Percentiles rank a stretch among this genome's conserved stretches.
phyloP scores from a whole-genome alignment of 2,113 vertebrate genomes.

The Emberiza fucata region DNA sequence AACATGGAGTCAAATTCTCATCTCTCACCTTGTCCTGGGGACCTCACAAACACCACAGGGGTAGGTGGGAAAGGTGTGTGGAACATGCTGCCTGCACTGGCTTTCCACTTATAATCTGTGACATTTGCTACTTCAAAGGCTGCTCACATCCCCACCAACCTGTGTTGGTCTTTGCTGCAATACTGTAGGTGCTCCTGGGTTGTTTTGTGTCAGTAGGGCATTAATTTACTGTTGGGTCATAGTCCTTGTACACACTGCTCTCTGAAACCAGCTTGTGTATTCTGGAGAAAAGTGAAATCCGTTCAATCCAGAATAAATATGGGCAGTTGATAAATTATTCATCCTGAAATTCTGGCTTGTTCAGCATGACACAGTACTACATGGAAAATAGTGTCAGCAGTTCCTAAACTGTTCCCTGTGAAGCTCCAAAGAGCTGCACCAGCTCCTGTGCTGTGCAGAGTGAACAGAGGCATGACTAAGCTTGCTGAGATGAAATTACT shows the following conservation, averaged over 20 bases:
- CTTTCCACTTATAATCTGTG: background rate
- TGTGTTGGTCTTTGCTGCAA: background rate
- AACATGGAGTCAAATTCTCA: no score
- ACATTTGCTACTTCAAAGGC: background rate
- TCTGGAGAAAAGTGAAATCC: background rate
- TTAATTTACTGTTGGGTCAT: background rate
- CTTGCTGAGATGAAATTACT: background rate
- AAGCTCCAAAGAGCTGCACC: background rate
- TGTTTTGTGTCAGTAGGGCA: background rate
- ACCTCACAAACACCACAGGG: background rate
- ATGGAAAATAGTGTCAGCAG: background rate
- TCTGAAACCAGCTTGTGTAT: background rate
- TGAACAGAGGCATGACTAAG: background rate
- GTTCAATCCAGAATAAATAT: background rate
- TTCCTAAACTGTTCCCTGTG: background rate
- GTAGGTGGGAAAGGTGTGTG: no score
- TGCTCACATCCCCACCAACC: background rate
- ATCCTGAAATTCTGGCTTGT: background rate
- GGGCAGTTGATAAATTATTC: background rate
- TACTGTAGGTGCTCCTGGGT: fast-evolving
- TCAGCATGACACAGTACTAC: background rate
- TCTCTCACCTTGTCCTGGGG: no score
- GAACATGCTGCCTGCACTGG: fast-evolving
- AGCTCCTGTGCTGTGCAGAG: background rate
- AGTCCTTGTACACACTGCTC: background rate